These are phyloP conservation scores for Cosmopolites sordidus DNA, from an alignment of 2,888 invertebrate species.

Conservation along the genomic window DNA sequence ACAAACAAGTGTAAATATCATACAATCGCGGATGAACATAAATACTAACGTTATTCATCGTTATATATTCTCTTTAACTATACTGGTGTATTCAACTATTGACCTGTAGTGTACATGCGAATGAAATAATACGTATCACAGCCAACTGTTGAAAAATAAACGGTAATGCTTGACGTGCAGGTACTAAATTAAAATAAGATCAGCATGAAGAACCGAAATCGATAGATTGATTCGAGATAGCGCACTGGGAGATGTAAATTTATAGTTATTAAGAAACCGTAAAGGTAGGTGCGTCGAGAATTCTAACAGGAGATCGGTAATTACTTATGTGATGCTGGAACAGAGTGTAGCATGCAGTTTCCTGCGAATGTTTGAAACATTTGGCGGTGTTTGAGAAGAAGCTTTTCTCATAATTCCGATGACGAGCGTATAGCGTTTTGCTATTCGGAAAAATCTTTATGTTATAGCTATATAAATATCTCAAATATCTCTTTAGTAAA, in stretches of 20 bases:
- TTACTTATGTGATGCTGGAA: not conserved
- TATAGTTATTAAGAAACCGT: slow-evolving; percentile 2
- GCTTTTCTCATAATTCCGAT: not conserved
- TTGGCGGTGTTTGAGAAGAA: not conserved
- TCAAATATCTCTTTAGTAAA: too few relatives aligned
- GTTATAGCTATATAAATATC: too few relatives aligned
- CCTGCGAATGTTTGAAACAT: not conserved
- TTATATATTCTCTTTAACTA: too few relatives aligned
- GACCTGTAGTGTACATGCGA: too few relatives aligned
- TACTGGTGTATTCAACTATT: too few relatives aligned
- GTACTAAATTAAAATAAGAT: slow-evolving; percentile 16
- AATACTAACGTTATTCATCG: too few relatives aligned
- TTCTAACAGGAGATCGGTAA: slow-evolving; percentile 2
- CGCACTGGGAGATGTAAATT: slow-evolving; percentile 1
- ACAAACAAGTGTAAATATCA: too few relatives aligned
- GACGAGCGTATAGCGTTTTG: too few relatives aligned
- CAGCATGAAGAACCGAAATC: slow-evolving; percentile 14
- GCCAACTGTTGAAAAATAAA: not conserved
- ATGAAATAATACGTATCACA: too few relatives aligned
- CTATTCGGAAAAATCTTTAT: too few relatives aligned
- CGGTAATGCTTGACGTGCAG: slow-evolving; percentile 6
- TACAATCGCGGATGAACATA: too few relatives aligned
- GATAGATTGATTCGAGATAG: slow-evolving; percentile 11
- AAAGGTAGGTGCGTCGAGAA: not conserved
- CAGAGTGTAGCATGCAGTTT: not conserved